Conservation (phyloP, 2,113 vertebrate species). For the Microtus montanus region DNA sequence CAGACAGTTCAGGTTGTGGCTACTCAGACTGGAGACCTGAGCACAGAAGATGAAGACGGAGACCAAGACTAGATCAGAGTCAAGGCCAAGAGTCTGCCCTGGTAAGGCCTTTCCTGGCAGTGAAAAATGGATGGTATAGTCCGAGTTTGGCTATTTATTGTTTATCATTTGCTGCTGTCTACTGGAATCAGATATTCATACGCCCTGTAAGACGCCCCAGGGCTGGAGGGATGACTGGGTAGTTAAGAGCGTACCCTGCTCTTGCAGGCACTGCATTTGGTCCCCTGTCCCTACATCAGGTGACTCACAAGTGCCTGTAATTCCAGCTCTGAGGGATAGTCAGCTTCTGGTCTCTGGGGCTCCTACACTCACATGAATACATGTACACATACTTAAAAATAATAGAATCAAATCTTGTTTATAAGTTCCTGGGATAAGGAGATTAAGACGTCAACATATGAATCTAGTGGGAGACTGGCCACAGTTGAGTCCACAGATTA, state of each 20-base stretch:
- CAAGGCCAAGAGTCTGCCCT: not conserved
- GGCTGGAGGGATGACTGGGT: not conserved
- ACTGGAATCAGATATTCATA: not conserved
- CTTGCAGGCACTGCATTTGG: too few species aligned
- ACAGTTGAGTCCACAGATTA: not conserved
- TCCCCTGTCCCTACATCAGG: not conserved
- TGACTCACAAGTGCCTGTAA: not conserved
- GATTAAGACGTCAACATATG: not conserved
- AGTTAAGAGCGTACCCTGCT: not conserved
- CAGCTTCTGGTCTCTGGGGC: not conserved
- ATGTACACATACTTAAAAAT: not conserved
- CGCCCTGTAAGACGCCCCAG: not conserved
- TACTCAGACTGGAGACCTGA: not conserved
- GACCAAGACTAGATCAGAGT: not conserved
- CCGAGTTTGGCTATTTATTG: not conserved
- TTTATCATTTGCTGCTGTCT: not conserved
- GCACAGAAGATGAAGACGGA: not conserved
- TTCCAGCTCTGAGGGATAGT: not conserved
- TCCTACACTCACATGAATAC: too few species aligned
- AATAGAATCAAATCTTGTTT: not conserved
- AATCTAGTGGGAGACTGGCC: not conserved
- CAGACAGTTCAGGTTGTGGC: not conserved
- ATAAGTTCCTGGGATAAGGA: not conserved
- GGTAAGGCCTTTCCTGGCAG: not conserved
- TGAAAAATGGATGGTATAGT: not conserved